Evolutionary conservation across 2,797 vertebrate genomes (phyloP), one percentile per base, ranked within the genome.

Genomic region (Enteromius radiatus): DNA sequence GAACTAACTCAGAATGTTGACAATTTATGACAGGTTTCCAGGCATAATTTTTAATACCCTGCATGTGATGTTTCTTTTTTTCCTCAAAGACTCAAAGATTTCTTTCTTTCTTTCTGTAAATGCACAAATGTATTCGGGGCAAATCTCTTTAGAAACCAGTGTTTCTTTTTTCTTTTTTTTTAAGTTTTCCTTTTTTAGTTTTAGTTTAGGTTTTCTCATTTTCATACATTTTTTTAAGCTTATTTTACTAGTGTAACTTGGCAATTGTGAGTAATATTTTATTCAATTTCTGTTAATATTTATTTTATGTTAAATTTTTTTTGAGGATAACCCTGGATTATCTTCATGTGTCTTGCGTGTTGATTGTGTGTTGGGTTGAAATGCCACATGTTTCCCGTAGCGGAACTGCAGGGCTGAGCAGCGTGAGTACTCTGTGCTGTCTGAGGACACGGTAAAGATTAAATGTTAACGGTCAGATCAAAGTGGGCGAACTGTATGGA

Each of bases 381-480:
- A 73, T 38, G 59, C 28, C 78, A 63, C n/a, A 3, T 71, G 78
- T 71, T 63, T 33, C 54, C 78, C 1, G 54, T 71, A 28, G 54
- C 4, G n/a, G 59, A 45, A 45, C 59, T 1, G 19, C 56, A 77
- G 65, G 38, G 28, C 23, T 77, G 36, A 75, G 36, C 74, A 63
- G 81, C n/a, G 9, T 47, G 54, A 77, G 74, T 23, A 17, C 52
- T 61, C 26, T 5, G 21, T 64, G 15, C 45, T 41, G 45, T 76
- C 23, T 76, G 38, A 83, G 74, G 65, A 83, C 52, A 83, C 33
- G 74, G 38, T 76, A 83, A 61, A 70, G 74, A 77, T 77, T 77
- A 69, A 82, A 82, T 76, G 73, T 69, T 82, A 68, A 82, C 19
- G 28, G 73, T 70, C 52, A 83, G 74, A 83, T 83, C 54, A 83